These are phyloP conservation scores for Esox lucius DNA, from an alignment of 2,797 vertebrate species.

Conservation along the genomic window DNA sequence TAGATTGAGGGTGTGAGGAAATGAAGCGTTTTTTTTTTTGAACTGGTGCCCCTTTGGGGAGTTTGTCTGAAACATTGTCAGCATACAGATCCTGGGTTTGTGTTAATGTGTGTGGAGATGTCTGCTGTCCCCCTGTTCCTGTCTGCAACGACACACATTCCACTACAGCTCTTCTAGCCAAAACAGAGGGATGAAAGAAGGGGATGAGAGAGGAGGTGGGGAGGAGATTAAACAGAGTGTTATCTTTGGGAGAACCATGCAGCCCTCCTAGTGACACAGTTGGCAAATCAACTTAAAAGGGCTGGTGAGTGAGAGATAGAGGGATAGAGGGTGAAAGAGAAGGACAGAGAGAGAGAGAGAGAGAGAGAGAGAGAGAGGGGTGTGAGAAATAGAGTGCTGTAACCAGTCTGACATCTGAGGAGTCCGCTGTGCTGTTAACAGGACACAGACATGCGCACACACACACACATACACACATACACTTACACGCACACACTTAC, in stretches of 20 bases:
- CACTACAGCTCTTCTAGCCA: neutral
- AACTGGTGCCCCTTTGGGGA: slow-evolving; percentile 18
- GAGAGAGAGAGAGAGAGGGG: neutral
- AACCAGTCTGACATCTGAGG: slow-evolving; percentile 3
- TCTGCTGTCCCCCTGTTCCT: neutral
- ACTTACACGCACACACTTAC: too few relatives aligned
- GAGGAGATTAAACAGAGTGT: neutral
- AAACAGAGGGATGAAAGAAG: neutral
- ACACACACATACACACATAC: too few relatives aligned
- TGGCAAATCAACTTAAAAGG: neutral
- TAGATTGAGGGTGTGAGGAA: neutral
- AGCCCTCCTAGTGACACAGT: neutral
- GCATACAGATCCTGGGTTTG: neutral
- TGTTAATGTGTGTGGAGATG: neutral
- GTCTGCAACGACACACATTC: neutral
- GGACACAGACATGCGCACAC: neutral
- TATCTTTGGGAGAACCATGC: neutral
- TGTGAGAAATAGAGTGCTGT: neutral
- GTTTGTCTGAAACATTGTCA: slow-evolving; percentile 9
- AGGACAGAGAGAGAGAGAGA: neutral
- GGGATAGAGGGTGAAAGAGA: neutral
- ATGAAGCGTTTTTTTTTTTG: slow-evolving; percentile 34
- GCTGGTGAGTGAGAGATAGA: neutral
- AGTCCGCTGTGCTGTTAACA: neutral
- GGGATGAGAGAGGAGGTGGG: neutral